Evolutionary conservation across 2,113 vertebrate species (phyloP).

Genomic region (Thalassoma bifasciatum): DNA sequence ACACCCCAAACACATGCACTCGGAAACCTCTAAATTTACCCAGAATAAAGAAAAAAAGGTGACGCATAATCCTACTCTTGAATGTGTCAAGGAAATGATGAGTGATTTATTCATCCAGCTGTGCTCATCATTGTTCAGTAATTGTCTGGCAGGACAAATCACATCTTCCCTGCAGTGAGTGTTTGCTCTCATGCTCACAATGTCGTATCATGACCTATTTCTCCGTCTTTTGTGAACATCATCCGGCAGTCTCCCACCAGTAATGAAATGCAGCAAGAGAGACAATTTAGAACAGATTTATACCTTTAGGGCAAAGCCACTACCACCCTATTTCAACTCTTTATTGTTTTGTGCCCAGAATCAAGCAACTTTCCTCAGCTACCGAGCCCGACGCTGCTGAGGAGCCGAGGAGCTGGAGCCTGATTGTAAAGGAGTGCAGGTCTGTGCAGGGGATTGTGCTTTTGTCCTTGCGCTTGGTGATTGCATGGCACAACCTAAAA

Average conservation of each 20-base stretch:
- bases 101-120: constrained; percentile 29
- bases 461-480: constrained; percentile 41
- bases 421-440: constrained; percentile 56
- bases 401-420: constrained; percentile 37
- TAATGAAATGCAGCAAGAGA: constrained; percentile 59
- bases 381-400: constrained; percentile 19
- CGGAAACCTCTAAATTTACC: constrained; percentile 10
- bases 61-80: constrained; percentile 28
- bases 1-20: constrained; percentile 29
- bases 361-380: constrained; percentile 44
- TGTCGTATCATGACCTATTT: constrained; percentile 59
- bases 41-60: constrained; percentile 20
- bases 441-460: constrained; percentile 39
- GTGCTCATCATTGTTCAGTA: constrained; percentile 41
- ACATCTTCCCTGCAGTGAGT: constrained; percentile 29
- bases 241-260: constrained; percentile 35
- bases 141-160: constrained; percentile 54
- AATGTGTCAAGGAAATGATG: constrained; percentile 8
- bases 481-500: constrained; percentile 54
- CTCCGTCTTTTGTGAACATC: constrained; percentile 44
- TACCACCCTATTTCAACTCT: constrained; percentile 61
- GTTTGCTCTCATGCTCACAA: constrained; percentile 45
- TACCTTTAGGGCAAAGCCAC: constrained; percentile 54
- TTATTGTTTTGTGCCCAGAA: constrained; percentile 63
- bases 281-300: constrained; percentile 64